phyloP scores from a whole-genome alignment of 64 coral and sea anemone species.

The Montipora capricornis region DNA sequence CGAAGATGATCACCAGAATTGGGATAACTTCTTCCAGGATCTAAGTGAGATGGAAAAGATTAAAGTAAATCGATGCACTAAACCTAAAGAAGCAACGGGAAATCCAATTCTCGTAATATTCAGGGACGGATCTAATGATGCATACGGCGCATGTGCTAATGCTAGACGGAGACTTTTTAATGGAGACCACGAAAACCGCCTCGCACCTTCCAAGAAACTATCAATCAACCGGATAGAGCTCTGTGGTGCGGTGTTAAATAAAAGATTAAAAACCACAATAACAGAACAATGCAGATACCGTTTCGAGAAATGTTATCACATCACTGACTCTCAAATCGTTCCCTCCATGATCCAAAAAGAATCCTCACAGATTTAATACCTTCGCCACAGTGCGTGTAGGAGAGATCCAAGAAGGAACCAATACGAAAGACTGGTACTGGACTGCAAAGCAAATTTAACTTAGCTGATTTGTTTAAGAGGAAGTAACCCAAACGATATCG shows the following conservation, averaged over 20 bases:
- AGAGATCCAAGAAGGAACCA: neutral
- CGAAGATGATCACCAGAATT: neutral
- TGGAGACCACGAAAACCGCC: neutral
- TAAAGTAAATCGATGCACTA: neutral
- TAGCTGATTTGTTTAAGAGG: constrained; percentile 23
- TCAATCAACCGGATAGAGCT: neutral
- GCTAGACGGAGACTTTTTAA: neutral
- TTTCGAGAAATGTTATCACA: neutral
- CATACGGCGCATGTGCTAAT: neutral
- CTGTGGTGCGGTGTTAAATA: neutral
- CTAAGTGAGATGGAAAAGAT: neutral
- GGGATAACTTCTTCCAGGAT: neutral
- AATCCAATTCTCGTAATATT: neutral
- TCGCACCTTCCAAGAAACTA: neutral
- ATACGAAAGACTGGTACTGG: neutral
- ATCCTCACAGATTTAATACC: neutral
- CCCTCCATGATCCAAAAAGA: neutral
- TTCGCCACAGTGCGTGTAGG: neutral
- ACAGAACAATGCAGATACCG: neutral
- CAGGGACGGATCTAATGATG: neutral
- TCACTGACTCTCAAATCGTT: neutral
- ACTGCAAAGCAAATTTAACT: neutral
- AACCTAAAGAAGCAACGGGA: neutral
- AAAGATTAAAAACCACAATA: neutral
- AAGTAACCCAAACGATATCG: constrained; percentile 24